Conservation (phyloP, 2,113 vertebrate species). For the Coturnix japonica region DNA sequence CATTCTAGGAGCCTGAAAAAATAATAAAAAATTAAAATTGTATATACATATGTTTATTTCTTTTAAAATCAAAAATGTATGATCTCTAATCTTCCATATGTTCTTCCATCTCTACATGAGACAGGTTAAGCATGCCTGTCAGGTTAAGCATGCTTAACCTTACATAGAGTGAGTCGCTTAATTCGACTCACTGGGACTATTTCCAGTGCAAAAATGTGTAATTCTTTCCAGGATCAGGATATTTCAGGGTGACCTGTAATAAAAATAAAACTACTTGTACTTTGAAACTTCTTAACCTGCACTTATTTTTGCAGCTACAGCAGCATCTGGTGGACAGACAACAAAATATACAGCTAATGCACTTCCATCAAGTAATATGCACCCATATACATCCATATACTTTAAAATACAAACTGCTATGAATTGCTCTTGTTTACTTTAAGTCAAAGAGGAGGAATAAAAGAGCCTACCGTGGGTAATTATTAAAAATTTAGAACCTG, state of each 20-base stretch:
- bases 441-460: neutral
- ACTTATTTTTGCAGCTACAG: slow-evolving; percentile 54
- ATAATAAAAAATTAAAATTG: neutral
- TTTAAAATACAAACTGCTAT: neutral
- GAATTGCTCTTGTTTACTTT: neutral
- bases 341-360: neutral
- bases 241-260: neutral
- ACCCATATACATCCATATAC: neutral
- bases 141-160: neutral
- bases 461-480: neutral
- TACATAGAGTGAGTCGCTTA: neutral
- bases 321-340: slow-evolving; percentile 69
- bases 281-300: neutral
- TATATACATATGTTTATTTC: neutral
- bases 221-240: neutral
- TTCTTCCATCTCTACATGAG: neutral
- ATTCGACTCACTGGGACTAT: neutral
- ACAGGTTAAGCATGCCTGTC: too few species aligned
- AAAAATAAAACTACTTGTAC: neutral
- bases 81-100: neutral
- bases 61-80: slow-evolving; percentile 6
- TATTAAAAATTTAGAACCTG: neutral
- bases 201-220: neutral
- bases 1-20: neutral
- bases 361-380: neutral